Evolutionary conservation across 2,797 vertebrate species (phyloP).

Genomic region (Morus bassanus): DNA sequence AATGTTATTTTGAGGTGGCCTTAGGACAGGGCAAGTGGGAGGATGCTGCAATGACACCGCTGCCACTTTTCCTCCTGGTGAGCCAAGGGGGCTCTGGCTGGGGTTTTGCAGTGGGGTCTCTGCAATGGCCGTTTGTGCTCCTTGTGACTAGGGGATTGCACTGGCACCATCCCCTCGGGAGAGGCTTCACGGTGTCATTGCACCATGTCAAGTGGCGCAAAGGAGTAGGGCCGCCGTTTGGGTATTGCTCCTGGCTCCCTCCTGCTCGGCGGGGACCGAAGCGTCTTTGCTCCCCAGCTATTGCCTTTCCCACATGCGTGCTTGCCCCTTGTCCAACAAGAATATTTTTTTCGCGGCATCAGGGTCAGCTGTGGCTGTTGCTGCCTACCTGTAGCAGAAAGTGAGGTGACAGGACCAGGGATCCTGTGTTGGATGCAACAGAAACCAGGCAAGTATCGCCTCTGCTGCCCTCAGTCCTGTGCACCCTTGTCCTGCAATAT

Average conservation of each 20-base stretch:
- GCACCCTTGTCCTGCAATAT: background rate
- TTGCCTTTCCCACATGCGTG: background rate
- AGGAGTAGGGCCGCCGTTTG: rapidly evolving
- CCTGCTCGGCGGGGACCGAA: rapidly evolving
- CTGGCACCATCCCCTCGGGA: background rate
- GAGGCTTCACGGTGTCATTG: rapidly evolving
- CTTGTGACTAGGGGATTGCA: rapidly evolving
- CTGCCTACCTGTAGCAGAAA: background rate
- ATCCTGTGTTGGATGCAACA: background rate
- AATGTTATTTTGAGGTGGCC: background rate
- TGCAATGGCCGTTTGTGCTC: background rate
- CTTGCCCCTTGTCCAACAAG: background rate
- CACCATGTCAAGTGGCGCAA: background rate
- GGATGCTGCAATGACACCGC: rapidly evolving
- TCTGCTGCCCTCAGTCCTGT: background rate
- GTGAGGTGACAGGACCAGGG: background rate
- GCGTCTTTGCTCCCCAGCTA: background rate
- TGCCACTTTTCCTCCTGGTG: background rate
- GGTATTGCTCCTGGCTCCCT: background rate
- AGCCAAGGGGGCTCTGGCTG: background rate
- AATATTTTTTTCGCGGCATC: background rate
- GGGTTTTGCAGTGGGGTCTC: background rate
- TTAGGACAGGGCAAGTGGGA: rapidly evolving
- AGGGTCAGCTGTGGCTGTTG: background rate
- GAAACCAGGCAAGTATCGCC: rapidly evolving